These are phyloP conservation scores for Mesaphorura yosii DNA, from an alignment of 1,140 invertebrate genomes.

Conservation along the genomic window DNA sequence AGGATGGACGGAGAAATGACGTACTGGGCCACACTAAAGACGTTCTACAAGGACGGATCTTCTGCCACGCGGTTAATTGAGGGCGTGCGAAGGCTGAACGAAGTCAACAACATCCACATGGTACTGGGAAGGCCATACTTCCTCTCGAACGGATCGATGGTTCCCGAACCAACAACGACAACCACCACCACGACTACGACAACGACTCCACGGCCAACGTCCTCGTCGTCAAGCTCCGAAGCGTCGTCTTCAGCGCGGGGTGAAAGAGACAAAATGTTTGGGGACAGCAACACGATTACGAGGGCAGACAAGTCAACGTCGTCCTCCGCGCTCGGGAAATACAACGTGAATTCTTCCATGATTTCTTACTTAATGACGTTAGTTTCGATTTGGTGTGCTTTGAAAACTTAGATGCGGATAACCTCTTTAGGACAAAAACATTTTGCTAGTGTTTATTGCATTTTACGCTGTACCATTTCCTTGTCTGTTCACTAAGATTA, in stretches of 20 bases:
- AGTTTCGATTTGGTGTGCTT: too few relatives aligned
- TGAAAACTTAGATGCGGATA: too few relatives aligned
- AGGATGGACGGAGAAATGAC: conserved; percentile 22
- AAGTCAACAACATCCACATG: conserved; percentile 22
- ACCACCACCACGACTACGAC: conserved; percentile 18
- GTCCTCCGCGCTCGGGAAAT: too few relatives aligned
- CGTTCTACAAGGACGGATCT: conserved; percentile 24
- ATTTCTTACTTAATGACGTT: too few relatives aligned
- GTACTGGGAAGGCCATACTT: conserved; percentile 19
- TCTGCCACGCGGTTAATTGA: conserved; percentile 21
- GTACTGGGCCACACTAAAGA: conserved; percentile 24
- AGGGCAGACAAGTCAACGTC: conserved; percentile 3
- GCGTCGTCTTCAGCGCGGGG: not conserved
- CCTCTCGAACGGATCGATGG: conserved; percentile 14
- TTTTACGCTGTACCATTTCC: too few relatives aligned
- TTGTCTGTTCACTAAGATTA: too few relatives aligned
- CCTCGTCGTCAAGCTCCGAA: not conserved
- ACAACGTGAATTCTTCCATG: too few relatives aligned
- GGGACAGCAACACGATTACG: not conserved
- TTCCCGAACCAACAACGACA: conserved; percentile 22
- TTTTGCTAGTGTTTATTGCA: too few relatives aligned
- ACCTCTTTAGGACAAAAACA: too few relatives aligned
- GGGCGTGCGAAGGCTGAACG: conserved; percentile 16
- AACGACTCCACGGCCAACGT: not conserved
- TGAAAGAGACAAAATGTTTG: conserved; percentile 2